These are phyloP conservation scores for Alviniconcha marisindica DNA, from an alignment of 1,140 invertebrate species.

Conservation along the genomic window DNA sequence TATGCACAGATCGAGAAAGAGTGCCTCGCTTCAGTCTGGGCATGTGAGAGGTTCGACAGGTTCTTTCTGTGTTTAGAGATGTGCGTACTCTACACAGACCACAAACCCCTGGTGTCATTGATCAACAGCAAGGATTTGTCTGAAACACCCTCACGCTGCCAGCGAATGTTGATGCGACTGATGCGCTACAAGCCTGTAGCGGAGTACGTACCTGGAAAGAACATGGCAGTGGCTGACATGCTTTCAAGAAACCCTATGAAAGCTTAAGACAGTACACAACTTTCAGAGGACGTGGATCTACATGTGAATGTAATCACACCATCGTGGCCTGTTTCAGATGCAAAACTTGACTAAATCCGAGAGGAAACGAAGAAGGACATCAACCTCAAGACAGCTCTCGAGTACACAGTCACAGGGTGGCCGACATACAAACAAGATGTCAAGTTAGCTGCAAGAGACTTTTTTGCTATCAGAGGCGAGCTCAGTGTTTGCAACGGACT, in stretches of 20 bases:
- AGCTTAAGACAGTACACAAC: slow-evolving; percentile 63
- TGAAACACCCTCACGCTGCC: background rate
- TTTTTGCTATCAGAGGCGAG: background rate
- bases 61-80: slow-evolving; percentile 74
- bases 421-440: slow-evolving; percentile 11
- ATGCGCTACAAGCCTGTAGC: background rate
- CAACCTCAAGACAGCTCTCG: background rate
- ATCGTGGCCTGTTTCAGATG: slow-evolving; percentile 16
- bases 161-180: slow-evolving; percentile 16
- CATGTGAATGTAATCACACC: slow-evolving; percentile 58
- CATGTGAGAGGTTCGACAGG: slow-evolving; percentile 77
- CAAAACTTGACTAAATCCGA: background rate
- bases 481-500: background rate
- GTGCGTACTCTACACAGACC: slow-evolving; percentile 64
- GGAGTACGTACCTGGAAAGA: slow-evolving; percentile 6
- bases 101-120: slow-evolving; percentile 69
- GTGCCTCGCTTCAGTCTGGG: slow-evolving; percentile 77
- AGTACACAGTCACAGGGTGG: slow-evolving; percentile 10
- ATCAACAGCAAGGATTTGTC: background rate
- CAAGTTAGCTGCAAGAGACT: background rate
- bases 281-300: background rate
- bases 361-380: background rate
- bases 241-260: background rate
- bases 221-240: background rate
- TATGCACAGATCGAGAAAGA: slow-evolving; percentile 79